phyloP scores from a whole-genome alignment of 2,888 invertebrate genomes.

The Elysia crispata region DNA sequence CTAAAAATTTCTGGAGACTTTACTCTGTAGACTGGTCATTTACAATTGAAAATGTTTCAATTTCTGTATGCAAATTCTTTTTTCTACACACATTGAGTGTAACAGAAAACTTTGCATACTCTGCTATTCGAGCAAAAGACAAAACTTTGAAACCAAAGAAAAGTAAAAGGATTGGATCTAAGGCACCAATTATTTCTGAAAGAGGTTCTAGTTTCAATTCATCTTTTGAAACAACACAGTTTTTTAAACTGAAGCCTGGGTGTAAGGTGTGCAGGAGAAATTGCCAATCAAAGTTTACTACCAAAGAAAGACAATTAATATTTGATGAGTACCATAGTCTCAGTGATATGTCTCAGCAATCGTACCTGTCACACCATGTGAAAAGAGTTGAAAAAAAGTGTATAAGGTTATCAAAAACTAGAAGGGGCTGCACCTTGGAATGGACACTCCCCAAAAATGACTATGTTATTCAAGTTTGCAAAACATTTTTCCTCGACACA shows the following conservation, averaged over 20 bases:
- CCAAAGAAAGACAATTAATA: slow-evolving; percentile 12
- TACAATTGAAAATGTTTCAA: neutral
- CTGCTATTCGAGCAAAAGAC: slow-evolving; percentile 11
- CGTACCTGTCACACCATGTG: slow-evolving; percentile 22
- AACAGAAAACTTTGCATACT: slow-evolving; percentile 29
- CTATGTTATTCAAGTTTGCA: slow-evolving; percentile 18
- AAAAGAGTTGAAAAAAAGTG: slow-evolving; percentile 16
- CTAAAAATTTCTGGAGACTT: slow-evolving; percentile 14
- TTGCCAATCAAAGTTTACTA: slow-evolving; percentile 30
- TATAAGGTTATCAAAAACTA: slow-evolving; percentile 6
- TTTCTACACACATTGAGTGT: slow-evolving; percentile 32
- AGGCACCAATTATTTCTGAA: no score
- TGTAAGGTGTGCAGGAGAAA: slow-evolving; percentile 1
- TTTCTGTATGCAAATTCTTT: slow-evolving; percentile 30
- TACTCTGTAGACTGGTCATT: slow-evolving; percentile 42
- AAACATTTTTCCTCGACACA: slow-evolving; percentile 36
- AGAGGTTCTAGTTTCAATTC: no score
- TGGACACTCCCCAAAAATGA: slow-evolving; percentile 24
- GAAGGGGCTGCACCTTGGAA: slow-evolving; percentile 32
- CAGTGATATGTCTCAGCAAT: slow-evolving; percentile 19
- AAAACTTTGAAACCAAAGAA: neutral
- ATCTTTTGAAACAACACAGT: slow-evolving; percentile 25
- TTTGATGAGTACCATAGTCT: slow-evolving; percentile 31
- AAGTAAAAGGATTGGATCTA: no score
- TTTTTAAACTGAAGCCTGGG: slow-evolving; percentile 1